A percentile compares a stretch with the other conserved stretches of the same genome.
phyloP scores from a whole-genome alignment of 2,888 invertebrate genomes.

The Disparrhopalites patrizii region DNA sequence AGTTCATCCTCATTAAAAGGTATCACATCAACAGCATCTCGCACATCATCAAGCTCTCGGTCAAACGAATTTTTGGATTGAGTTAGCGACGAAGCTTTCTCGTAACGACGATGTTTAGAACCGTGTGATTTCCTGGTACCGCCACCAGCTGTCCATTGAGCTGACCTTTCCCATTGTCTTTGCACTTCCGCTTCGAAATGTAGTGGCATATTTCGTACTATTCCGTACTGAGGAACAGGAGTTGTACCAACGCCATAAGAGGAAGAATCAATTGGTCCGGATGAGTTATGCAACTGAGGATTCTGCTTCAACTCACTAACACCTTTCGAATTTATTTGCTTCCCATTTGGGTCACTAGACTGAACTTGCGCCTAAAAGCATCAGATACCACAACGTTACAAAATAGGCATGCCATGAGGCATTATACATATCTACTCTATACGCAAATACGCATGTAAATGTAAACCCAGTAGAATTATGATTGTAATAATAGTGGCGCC shows the following conservation, averaged over 20 bases:
- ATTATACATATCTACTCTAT: not conserved
- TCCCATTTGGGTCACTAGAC: not conserved
- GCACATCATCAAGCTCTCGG: conserved; percentile 8
- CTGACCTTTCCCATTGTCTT: conserved; percentile 44
- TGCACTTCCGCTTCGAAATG: conserved; percentile 45
- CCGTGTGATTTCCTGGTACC: conserved; percentile 30
- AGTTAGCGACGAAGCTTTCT: conserved; percentile 6
- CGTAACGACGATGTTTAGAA: conserved; percentile 23
- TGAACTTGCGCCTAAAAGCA: no score
- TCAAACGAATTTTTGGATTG: not conserved
- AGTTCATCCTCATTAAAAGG: conserved; percentile 15
- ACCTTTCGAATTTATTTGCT: not conserved
- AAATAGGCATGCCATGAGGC: no score
- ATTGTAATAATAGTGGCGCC: no score
- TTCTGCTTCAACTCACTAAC: not conserved
- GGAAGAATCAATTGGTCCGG: conserved; percentile 1
- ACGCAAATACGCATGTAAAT: no score
- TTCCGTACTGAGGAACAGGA: conserved; percentile 35
- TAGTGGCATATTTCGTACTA: conserved; percentile 35
- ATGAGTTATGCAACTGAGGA: not conserved
- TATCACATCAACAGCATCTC: not conserved
- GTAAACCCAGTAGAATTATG: no score
- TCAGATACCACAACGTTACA: no score
- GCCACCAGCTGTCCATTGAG: conserved; percentile 36
- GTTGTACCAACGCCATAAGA: conserved; percentile 13